These are phyloP conservation scores for Ascidia mentula DNA, from an alignment of 23 tunicate species.

Conservation along the genomic window DNA sequence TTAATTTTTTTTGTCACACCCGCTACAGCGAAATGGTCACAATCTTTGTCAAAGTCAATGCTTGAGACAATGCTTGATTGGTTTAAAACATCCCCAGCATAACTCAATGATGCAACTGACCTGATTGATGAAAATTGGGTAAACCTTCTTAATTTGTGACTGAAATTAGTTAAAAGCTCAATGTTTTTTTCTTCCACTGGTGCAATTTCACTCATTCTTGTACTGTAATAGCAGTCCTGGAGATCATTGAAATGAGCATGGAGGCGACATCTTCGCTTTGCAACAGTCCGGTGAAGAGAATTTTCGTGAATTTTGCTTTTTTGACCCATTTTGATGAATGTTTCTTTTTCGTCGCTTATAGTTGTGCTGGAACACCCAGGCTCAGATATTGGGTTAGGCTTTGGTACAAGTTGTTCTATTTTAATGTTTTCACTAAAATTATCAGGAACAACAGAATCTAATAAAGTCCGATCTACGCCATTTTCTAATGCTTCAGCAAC, in stretches of 20 bases:
- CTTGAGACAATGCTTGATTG: conserved; percentile 93
- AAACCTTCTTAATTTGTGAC: conserved; percentile 63
- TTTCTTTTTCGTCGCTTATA: conserved; percentile 20
- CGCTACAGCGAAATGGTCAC: conserved; percentile 98
- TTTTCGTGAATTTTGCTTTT: conserved; percentile 64
- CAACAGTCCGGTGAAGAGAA: conserved; percentile 61
- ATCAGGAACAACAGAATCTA: conserved; percentile 87
- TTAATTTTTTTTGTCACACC: conserved; percentile 98
- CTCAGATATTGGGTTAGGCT: conserved; percentile 48
- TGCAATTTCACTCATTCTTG: conserved; percentile 67
- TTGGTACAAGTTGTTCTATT: conserved; percentile 91
- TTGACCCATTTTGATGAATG: conserved; percentile 50
- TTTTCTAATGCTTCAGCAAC: conserved; percentile 64
- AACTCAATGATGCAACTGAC: conserved; percentile 74
- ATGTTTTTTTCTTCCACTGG: conserved; percentile 56
- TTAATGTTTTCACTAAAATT: conserved; percentile 30
- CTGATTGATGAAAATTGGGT: conserved; percentile 77
- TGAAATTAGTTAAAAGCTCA: conserved; percentile 72
- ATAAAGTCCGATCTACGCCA: conserved; percentile 16
- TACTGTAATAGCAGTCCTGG: conserved; percentile 77
- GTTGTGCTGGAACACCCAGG: conserved; percentile 16
- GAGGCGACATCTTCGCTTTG: conserved; percentile 49
- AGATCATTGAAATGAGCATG: conserved; percentile 75
- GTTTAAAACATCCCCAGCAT: conserved; percentile 86
- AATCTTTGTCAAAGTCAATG: conserved; percentile 95